Conservation (phyloP, 2,797 vertebrate species). For the Diglossa cyanea region DNA sequence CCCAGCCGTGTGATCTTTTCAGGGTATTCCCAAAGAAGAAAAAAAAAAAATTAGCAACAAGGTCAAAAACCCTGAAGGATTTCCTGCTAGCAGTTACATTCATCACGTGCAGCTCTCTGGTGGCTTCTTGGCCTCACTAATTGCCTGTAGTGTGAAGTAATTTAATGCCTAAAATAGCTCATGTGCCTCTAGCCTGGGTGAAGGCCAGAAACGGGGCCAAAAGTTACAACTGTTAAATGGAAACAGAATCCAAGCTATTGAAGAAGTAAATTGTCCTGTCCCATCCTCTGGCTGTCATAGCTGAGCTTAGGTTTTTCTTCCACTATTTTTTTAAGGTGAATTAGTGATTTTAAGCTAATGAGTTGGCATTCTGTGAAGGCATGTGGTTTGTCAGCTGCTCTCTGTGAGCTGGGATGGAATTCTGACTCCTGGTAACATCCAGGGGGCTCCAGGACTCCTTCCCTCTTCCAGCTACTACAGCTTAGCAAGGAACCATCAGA, state of each 20-base stretch:
- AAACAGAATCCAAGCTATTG: neutral
- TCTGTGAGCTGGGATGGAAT: neutral
- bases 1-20: neutral
- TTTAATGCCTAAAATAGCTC: conserved; percentile 10
- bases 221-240: neutral
- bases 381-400: neutral
- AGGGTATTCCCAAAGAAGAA: neutral
- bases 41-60: neutral
- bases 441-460: neutral
- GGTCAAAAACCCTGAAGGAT: conserved; percentile 5
- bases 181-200: neutral
- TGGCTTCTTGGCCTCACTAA: conserved; percentile 21
- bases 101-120: neutral
- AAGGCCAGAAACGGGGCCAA: neutral
- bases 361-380: neutral
- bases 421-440: neutral
- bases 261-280: neutral
- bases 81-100: conserved; percentile 24
- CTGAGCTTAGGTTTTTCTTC: neutral
- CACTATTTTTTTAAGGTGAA: neutral
- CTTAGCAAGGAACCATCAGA: neutral
- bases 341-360: neutral
- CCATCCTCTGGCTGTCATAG: neutral
- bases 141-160: conserved; percentile 1
- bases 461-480: neutral